These are phyloP conservation scores for Bufotes viridis DNA, from an alignment of 2,797 vertebrate species.

Conservation along the genomic window DNA sequence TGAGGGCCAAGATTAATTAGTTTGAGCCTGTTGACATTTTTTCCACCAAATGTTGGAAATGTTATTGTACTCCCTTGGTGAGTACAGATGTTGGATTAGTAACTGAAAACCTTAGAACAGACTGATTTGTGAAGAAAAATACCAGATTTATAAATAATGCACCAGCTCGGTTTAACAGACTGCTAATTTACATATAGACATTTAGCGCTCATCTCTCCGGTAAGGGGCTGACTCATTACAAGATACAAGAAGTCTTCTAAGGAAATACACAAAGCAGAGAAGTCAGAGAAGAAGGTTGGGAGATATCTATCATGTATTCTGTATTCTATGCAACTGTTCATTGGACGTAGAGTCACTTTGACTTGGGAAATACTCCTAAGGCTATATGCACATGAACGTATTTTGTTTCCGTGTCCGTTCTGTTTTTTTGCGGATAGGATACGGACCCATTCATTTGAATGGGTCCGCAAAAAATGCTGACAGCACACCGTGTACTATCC, in stretches of 20 bases:
- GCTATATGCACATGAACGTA: too few species aligned
- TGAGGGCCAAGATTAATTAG: slow-evolving; percentile 25
- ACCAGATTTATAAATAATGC: slow-evolving; percentile 54
- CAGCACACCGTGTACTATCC: too few species aligned
- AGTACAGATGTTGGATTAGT: slow-evolving; percentile 49
- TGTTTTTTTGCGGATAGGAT: too few species aligned
- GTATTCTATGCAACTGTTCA: neutral
- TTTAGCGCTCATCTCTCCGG: slow-evolving; percentile 29
- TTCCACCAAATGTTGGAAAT: slow-evolving; percentile 47
- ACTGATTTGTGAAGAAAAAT: slow-evolving; percentile 43
- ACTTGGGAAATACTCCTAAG: too few species aligned
- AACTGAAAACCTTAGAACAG: slow-evolving; percentile 35
- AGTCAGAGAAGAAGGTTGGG: neutral
- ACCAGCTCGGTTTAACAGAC: slow-evolving; percentile 33
- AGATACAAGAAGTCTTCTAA: neutral
- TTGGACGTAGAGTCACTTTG: too few species aligned
- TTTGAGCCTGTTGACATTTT: slow-evolving; percentile 49
- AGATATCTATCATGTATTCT: neutral
- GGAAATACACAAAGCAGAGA: neutral
- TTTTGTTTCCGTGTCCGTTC: too few species aligned
- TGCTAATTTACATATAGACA: slow-evolving; percentile 48
- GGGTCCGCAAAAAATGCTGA: too few species aligned
- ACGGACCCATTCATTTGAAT: too few species aligned
- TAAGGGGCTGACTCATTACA: neutral
- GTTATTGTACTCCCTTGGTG: slow-evolving; percentile 40